These are phyloP conservation scores for Perccottus glenii DNA, from an alignment of 2,113 vertebrate species.

Conservation along the genomic window DNA sequence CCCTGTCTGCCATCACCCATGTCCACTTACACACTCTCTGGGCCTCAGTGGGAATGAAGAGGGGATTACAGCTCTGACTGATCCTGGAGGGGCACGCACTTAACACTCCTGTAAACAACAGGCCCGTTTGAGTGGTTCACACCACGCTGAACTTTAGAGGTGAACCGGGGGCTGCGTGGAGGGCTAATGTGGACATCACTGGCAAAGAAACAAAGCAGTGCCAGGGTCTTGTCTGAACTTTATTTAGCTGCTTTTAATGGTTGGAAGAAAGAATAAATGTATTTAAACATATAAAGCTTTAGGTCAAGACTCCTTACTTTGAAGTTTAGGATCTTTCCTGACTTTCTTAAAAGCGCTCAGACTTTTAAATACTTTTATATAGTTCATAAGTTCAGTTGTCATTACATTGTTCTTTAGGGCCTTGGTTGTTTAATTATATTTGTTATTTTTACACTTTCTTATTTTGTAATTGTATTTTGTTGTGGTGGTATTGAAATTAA, in stretches of 20 bases:
- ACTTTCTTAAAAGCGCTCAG: not conserved
- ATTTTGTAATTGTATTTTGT: too few species aligned
- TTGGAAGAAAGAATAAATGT: not conserved
- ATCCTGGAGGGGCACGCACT: conserved; percentile 75
- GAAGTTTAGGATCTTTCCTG: not conserved
- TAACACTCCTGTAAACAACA: conserved; percentile 78
- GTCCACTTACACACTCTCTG: conserved; percentile 72
- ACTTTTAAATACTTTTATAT: not conserved
- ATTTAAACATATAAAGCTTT: not conserved
- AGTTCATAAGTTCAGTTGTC: conserved; percentile 1
- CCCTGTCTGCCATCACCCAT: conserved; percentile 76
- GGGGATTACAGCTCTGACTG: conserved; percentile 76
- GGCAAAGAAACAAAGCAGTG: not conserved
- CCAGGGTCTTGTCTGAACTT: not conserved
- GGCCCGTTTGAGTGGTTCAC: conserved; percentile 60
- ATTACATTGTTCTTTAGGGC: not conserved
- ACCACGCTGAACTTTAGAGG: conserved; percentile 48
- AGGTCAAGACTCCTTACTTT: not conserved
- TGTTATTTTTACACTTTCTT: too few species aligned
- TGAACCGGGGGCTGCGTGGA: conserved; percentile 32
- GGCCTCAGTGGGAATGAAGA: conserved; percentile 73
- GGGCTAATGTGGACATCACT: not conserved
- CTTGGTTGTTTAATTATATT: too few species aligned
- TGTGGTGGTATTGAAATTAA: too few species aligned
- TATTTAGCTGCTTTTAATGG: not conserved